Evolutionary conservation across 2,888 invertebrate genomes (phyloP).

Genomic region (Troilus luridus): DNA sequence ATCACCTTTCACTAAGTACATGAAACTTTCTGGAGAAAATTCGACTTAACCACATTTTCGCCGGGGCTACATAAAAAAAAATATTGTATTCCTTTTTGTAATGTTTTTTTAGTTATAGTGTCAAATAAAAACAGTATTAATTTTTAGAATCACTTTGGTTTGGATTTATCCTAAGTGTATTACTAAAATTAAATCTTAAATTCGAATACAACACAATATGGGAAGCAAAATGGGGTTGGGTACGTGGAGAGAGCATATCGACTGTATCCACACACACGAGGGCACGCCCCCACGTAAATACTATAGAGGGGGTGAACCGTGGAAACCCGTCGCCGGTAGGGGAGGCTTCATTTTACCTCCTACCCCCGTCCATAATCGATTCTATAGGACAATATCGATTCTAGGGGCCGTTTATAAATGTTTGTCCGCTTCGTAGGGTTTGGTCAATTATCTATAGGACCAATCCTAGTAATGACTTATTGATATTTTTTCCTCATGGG

Average conservation of each 20-base stretch:
- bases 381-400: slow-evolving; percentile 30
- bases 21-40: no score
- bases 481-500: neutral
- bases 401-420: neutral
- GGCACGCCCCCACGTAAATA: slow-evolving; percentile 39
- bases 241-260: slow-evolving; percentile 18
- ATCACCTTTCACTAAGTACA: no score
- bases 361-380: slow-evolving; percentile 37
- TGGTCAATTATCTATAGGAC: neutral
- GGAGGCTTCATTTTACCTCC: slow-evolving; percentile 22
- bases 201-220: neutral
- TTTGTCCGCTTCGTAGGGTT: neutral
- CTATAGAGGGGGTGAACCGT: slow-evolving; percentile 22
- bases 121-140: no score
- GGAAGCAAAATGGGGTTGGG: neutral
- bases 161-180: neutral
- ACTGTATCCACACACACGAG: slow-evolving; percentile 9
- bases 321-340: slow-evolving; percentile 12
- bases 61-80: no score
- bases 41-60: no score
- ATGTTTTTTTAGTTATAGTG: no score
- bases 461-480: neutral
- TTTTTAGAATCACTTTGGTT: neutral
- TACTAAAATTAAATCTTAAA: neutral
- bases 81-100: no score